Evolutionary conservation across 2,797 vertebrate species (phyloP).

Genomic region (Zalophus californianus): DNA sequence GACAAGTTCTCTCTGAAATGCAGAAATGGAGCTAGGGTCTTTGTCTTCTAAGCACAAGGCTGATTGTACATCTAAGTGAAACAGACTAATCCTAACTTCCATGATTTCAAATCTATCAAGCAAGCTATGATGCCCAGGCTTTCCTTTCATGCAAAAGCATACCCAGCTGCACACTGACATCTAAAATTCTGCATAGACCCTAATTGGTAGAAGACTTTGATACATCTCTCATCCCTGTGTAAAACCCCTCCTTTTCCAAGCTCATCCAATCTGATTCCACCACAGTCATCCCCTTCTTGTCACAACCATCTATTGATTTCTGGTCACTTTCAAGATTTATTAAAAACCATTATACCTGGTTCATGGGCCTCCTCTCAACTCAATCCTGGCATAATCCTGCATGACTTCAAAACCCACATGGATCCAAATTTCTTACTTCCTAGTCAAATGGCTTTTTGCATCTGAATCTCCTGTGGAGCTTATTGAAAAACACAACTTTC

Average conservation of each 20-base stretch:
- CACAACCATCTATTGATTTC: neutral
- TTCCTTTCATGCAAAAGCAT: neutral
- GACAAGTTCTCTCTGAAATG: neutral
- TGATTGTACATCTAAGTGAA: neutral
- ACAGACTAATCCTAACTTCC: neutral
- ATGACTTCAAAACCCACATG: constrained; percentile 25
- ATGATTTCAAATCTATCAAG: constrained; percentile 29
- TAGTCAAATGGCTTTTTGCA: neutral
- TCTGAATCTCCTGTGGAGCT: neutral
- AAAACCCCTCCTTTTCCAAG: constrained; percentile 3
- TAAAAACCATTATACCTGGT: neutral
- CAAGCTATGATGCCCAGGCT: neutral
- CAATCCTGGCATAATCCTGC: neutral
- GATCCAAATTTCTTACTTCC: neutral
- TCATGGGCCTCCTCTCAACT: neutral
- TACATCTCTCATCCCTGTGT: neutral
- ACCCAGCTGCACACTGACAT: neutral
- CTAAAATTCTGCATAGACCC: neutral
- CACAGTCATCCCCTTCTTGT: neutral
- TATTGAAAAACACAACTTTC: neutral
- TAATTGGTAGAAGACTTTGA: neutral
- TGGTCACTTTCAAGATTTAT: neutral
- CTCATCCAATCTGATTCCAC: neutral
- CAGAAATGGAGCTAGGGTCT: neutral
- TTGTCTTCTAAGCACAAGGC: neutral